phyloP scores from a whole-genome alignment of 2,797 vertebrate genomes.

The Todus mexicanus region DNA sequence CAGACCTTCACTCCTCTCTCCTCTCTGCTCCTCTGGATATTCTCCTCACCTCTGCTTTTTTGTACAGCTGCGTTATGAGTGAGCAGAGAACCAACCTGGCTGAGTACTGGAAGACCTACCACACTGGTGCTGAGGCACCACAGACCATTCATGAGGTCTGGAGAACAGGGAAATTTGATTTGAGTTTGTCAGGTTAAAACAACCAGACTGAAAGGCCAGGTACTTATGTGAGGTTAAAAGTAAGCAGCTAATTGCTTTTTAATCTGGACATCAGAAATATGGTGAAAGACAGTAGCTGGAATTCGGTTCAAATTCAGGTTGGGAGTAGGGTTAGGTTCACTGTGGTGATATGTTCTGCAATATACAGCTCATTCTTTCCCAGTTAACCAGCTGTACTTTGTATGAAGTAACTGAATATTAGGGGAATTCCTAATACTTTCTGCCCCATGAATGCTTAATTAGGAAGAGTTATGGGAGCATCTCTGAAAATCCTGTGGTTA shows the following conservation, averaged over 20 bases:
- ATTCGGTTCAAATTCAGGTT: neutral
- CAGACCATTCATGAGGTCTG: neutral
- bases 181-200: neutral
- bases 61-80: neutral
- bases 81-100: neutral
- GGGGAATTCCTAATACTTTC: constrained; percentile 31
- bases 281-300: neutral
- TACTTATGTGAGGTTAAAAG: neutral
- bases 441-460: neutral
- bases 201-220: neutral
- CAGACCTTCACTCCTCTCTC: neutral
- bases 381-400: neutral
- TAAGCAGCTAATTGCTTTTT: neutral
- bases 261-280: constrained; percentile 24
- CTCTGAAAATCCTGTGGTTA: neutral
- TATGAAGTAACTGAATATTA: neutral
- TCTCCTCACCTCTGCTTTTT: neutral
- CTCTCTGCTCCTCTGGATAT: neutral
- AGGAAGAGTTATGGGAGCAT: neutral
- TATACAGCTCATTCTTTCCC: neutral
- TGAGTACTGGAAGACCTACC: neutral
- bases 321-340: neutral
- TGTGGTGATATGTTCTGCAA: neutral
- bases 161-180: neutral
- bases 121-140: neutral